A percentile compares a stretch with the other conserved stretches of the same genome.
Conservation (phyloP, 2,113 vertebrate genomes). For the Corvus moneduloides region DNA sequence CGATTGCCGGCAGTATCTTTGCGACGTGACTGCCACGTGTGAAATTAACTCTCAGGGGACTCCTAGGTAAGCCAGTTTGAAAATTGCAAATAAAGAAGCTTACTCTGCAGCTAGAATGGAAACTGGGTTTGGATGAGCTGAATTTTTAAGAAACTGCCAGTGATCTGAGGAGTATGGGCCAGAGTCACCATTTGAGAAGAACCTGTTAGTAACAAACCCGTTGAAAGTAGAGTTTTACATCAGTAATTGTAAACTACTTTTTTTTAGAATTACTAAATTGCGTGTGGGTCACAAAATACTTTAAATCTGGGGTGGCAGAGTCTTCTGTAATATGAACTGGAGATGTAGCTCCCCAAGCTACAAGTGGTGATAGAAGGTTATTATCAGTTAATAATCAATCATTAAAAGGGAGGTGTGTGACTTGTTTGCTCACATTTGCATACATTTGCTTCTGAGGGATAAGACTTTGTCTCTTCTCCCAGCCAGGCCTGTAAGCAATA, state of each 20-base stretch:
- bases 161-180: background rate
- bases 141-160: background rate
- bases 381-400: background rate
- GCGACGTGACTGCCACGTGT: conserved; percentile 77
- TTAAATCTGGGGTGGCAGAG: background rate
- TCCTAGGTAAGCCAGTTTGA: conserved; percentile 51
- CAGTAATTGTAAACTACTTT: background rate
- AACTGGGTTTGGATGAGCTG: background rate
- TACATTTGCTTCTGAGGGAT: background rate
- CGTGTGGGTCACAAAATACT: background rate
- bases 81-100: background rate
- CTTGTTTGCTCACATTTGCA: background rate
- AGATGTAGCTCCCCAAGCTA: background rate
- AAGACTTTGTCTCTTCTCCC: background rate
- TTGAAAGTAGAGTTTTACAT: background rate
- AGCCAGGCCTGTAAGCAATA: background rate
- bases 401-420: background rate
- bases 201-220: background rate
- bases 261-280: background rate
- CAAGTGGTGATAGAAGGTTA: background rate
- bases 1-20: conserved; percentile 69
- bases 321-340: background rate
- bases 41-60: conserved; percentile 57
- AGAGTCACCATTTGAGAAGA: background rate
- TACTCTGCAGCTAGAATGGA: background rate